These are phyloP conservation scores for Drosophila ananassae DNA, from an alignment of 1,140 invertebrate genomes.

Conservation along the genomic window DNA sequence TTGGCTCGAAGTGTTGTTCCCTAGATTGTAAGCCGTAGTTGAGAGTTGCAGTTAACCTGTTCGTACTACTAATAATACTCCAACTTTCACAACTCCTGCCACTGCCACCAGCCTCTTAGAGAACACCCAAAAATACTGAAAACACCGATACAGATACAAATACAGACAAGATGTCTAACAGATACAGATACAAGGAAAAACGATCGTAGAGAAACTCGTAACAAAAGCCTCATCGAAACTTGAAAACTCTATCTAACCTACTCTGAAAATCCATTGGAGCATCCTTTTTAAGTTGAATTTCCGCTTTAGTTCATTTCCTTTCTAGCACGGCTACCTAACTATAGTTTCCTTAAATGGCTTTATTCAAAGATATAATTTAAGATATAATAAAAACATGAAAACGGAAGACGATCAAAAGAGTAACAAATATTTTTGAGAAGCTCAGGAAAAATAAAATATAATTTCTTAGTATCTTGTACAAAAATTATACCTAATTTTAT, in stretches of 20 bases:
- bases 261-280: slow-evolving; percentile 36
- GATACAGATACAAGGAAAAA: slow-evolving; percentile 26
- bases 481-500: no score
- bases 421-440: not conserved
- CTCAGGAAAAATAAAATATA: no score
- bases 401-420: not conserved
- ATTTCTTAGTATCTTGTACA: no score
- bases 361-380: slow-evolving; percentile 11
- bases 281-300: slow-evolving; percentile 49
- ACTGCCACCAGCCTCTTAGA: slow-evolving; percentile 26
- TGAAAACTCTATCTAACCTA: slow-evolving; percentile 11
- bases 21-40: slow-evolving; percentile 49
- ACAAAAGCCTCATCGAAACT: slow-evolving; percentile 31
- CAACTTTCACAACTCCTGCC: slow-evolving; percentile 41
- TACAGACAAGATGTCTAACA: not conserved
- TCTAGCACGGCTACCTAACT: slow-evolving; percentile 45
- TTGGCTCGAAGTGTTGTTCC: slow-evolving; percentile 49
- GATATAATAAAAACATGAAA: no score
- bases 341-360: slow-evolving; percentile 41
- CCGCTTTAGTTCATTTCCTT: slow-evolving; percentile 45
- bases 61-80: slow-evolving; percentile 35
- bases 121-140: slow-evolving; percentile 19
- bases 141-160: slow-evolving; percentile 22
- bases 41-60: slow-evolving; percentile 55
- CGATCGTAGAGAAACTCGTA: slow-evolving; percentile 38